phyloP scores from a whole-genome alignment of 1,140 invertebrate species.

The Chelonus insularis region DNA sequence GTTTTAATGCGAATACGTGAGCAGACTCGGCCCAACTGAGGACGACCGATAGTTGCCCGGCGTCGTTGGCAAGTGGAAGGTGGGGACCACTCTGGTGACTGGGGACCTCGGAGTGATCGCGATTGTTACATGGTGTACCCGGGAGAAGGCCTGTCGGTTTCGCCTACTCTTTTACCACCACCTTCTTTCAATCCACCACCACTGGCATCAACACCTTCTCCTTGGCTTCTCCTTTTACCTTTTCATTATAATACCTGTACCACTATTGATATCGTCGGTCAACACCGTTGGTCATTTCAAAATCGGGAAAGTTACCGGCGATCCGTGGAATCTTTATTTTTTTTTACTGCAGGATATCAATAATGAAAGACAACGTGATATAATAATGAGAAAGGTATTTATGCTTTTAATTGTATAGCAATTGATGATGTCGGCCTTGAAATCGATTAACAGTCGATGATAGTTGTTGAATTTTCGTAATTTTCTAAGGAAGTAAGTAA shows the following conservation, averaged over 20 bases:
- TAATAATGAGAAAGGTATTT: no score
- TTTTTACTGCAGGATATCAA: neutral
- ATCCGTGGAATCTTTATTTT: conserved; percentile 31
- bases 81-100: conserved; percentile 34
- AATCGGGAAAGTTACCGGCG: conserved; percentile 36
- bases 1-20: conserved; percentile 56
- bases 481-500: neutral
- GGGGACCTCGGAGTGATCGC: conserved; percentile 38
- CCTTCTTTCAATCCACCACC: conserved; percentile 4
- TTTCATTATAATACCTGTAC: conserved; percentile 10
- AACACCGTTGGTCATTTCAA: conserved; percentile 28
- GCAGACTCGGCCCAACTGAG: conserved; percentile 58
- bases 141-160: conserved; percentile 26
- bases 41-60: conserved; percentile 42
- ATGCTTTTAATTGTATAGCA: no score
- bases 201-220: conserved; percentile 5
- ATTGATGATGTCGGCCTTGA: no score
- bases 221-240: conserved; percentile 21
- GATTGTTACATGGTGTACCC: conserved; percentile 37
- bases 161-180: conserved; percentile 19
- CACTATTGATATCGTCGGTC: conserved; percentile 1
- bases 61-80: conserved; percentile 39
- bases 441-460: no score
- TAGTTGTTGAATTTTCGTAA: no score
- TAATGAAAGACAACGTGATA: no score